phyloP scores from a whole-genome alignment of 2,888 invertebrate species.

The Melangyna quadrimaculata region DNA sequence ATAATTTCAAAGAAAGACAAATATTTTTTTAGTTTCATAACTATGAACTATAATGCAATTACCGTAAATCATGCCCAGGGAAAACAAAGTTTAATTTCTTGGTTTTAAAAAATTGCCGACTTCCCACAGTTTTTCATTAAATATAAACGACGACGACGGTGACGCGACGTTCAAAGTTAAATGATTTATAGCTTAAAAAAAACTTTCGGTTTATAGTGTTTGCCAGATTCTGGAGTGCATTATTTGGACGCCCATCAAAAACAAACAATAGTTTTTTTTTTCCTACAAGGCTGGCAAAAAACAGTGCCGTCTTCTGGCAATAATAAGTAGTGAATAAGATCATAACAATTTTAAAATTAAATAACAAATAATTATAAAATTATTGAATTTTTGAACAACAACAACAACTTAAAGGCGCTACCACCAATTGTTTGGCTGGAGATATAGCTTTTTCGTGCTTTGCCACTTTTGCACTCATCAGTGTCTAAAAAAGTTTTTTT shows the following conservation, averaged over 20 bases:
- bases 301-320: not conserved
- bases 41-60: not conserved
- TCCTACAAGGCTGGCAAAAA: not conserved
- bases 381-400: too few relatives aligned
- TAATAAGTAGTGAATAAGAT: not conserved
- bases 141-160: too few relatives aligned
- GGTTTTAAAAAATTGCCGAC: not conserved
- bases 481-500: too few relatives aligned
- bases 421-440: too few relatives aligned
- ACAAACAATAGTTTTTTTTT: not conserved
- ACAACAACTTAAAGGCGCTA: too few relatives aligned
- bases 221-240: slow-evolving; percentile 26
- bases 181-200: not conserved
- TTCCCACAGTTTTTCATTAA: not conserved
- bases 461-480: too few relatives aligned
- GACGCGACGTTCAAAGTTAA: too few relatives aligned
- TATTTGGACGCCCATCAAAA: not conserved
- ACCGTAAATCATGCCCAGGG: not conserved
- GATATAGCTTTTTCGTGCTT: too few relatives aligned
- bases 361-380: too few relatives aligned
- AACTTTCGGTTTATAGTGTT: not conserved
- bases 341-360: not conserved
- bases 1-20: not conserved
- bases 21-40: not conserved
- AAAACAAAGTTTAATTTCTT: not conserved